Percentiles rank a stretch among this genome's conserved stretches.
Evolutionary conservation across 2,797 vertebrate species (phyloP).

Genomic region (Crypturellus tataupa): DNA sequence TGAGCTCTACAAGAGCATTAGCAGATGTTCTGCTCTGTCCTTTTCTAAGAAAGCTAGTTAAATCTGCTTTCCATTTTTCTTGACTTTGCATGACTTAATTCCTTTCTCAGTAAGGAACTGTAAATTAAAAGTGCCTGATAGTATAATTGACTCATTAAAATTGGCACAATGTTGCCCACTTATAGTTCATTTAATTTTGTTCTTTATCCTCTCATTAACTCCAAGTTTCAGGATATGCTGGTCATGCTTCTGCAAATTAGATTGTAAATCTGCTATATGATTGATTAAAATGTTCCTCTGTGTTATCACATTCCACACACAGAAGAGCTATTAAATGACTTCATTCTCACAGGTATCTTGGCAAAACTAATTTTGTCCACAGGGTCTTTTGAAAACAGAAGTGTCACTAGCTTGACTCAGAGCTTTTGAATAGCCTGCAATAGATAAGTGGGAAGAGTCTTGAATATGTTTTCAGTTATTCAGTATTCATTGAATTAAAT

Average conservation of each 20-base stretch:
- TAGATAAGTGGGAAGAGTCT: not conserved
- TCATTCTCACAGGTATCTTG: not conserved
- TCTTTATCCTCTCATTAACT: slow-evolving; percentile 11
- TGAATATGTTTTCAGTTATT: not conserved
- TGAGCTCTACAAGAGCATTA: not conserved
- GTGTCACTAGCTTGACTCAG: not conserved
- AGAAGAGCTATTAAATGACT: not conserved
- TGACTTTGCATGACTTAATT: not conserved
- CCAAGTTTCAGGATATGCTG: not conserved
- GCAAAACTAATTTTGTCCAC: not conserved
- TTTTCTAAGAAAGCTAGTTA: not conserved
- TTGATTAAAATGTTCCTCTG: not conserved
- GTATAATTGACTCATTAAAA: not conserved
- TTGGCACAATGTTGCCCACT: not conserved
- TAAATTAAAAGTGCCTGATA: not conserved
- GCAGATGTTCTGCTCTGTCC: not conserved
- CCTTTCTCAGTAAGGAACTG: not conserved
- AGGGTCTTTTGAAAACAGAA: not conserved
- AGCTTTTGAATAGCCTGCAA: not conserved
- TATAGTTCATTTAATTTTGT: not conserved
- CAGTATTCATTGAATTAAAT: not conserved
- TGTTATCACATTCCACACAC: not conserved
- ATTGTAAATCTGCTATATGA: not conserved
- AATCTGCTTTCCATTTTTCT: not conserved
- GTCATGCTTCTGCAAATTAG: not conserved